A percentile compares a stretch with the other conserved stretches of the same genome.
phyloP scores from a whole-genome alignment of 2,113 vertebrate genomes.

The Lutjanus erythropterus region DNA sequence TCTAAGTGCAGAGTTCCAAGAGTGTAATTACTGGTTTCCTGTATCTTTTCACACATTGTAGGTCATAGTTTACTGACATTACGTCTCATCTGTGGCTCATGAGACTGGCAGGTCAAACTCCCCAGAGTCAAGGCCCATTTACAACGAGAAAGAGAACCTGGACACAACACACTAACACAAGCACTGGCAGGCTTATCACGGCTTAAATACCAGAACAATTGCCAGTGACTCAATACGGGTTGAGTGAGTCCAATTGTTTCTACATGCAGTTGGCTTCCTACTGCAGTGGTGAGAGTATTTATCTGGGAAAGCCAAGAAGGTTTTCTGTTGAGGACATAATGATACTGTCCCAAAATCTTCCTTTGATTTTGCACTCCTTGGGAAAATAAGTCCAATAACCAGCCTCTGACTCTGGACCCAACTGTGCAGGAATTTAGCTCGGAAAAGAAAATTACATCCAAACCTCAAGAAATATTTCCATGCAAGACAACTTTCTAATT shows the following conservation, averaged over 20 bases:
- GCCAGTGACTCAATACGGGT: slow-evolving; percentile 59
- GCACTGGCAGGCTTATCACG: slow-evolving; percentile 28
- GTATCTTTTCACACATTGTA: slow-evolving; percentile 3
- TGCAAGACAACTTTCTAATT: slow-evolving; percentile 38
- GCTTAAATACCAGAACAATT: slow-evolving; percentile 57
- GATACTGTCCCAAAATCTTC: slow-evolving; percentile 22
- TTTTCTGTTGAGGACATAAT: slow-evolving; percentile 56
- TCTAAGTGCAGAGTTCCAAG: too few relatives aligned
- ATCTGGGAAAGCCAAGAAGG: slow-evolving; percentile 34
- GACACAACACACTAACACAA: slow-evolving; percentile 33
- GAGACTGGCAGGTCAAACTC: slow-evolving; percentile 11
- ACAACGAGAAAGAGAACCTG: slow-evolving; percentile 28
- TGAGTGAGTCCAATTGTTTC: slow-evolving; percentile 47
- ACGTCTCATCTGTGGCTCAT: slow-evolving; percentile 5
- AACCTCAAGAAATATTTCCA: slow-evolving; percentile 49
- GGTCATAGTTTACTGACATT: slow-evolving; percentile 11
- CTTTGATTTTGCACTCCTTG: slow-evolving; percentile 37
- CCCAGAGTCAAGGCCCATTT: slow-evolving; percentile 9
- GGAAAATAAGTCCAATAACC: slow-evolving; percentile 21
- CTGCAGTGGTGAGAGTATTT: slow-evolving; percentile 36
- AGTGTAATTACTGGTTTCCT: slow-evolving; percentile 1
- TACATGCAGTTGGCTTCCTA: slow-evolving; percentile 23
- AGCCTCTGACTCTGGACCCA: slow-evolving; percentile 7
- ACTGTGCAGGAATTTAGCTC: slow-evolving; percentile 20
- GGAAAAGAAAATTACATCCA: slow-evolving; percentile 57